A percentile compares a stretch with the other conserved stretches of the same genome.
phyloP scores from a whole-genome alignment of 2,797 vertebrate species.

The Myotis vivesi region DNA sequence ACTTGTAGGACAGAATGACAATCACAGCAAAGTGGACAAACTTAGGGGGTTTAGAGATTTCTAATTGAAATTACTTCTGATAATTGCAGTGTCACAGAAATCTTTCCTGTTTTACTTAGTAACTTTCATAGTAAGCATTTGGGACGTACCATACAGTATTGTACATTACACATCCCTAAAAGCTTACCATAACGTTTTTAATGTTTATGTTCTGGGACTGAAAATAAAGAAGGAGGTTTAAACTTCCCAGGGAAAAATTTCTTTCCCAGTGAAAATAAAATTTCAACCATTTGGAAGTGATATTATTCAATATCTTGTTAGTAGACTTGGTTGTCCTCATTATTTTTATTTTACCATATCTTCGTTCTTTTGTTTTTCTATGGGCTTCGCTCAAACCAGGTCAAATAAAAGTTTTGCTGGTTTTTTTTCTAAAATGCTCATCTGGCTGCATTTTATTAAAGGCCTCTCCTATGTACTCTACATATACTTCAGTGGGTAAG shows the following conservation, averaged over 20 bases:
- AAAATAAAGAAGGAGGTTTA: not conserved
- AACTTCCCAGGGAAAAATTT: not conserved
- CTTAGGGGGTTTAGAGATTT: not conserved
- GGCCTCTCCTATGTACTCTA: not conserved
- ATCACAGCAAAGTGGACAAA: not conserved
- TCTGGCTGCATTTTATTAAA: not conserved
- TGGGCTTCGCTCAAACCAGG: not conserved
- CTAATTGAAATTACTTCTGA: not conserved
- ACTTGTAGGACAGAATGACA: too few species aligned
- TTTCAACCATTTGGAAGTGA: not conserved
- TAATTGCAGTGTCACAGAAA: not conserved
- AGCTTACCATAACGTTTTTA: not conserved
- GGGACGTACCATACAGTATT: not conserved
- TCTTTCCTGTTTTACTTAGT: not conserved
- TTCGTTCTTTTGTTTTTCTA: not conserved
- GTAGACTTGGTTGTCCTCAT: not conserved
- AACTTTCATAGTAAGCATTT: not conserved
- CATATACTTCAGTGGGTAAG: not conserved
- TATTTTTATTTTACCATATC: not conserved
- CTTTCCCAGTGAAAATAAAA: not conserved
- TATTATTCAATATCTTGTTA: not conserved
- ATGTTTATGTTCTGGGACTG: not conserved
- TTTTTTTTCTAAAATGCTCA: not conserved
- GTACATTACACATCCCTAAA: not conserved
- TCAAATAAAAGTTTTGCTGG: not conserved